Evolutionary conservation across 1,140 invertebrate species (phyloP).

Genomic region (Pseudomyrmex concolor): DNA sequence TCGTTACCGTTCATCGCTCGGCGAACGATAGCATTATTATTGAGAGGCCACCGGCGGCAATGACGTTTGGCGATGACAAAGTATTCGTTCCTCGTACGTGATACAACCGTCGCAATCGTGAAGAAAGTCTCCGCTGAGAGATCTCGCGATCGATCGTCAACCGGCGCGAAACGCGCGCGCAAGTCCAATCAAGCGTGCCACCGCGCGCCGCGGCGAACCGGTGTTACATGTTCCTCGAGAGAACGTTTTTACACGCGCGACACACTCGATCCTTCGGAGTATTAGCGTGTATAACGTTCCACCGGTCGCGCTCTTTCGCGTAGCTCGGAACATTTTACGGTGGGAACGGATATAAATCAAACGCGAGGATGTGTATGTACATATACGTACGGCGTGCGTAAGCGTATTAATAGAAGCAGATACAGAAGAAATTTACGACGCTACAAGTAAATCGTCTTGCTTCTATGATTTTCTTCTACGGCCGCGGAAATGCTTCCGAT

Average conservation of each 20-base stretch:
- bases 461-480: not conserved
- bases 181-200: constrained; percentile 53
- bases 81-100: constrained; percentile 5
- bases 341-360: constrained; percentile 36
- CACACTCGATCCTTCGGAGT: constrained; percentile 12
- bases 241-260: constrained; percentile 35
- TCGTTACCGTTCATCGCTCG: constrained; percentile 31
- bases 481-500: not conserved
- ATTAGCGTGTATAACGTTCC: constrained; percentile 46
- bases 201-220: constrained; percentile 35
- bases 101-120: constrained; percentile 4
- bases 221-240: constrained; percentile 49
- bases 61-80: constrained; percentile 42
- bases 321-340: constrained; percentile 21
- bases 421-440: constrained; percentile 42
- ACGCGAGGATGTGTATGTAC: not conserved
- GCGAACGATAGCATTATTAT: constrained; percentile 17
- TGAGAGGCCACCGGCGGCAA: constrained; percentile 26
- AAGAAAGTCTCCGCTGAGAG: not conserved
- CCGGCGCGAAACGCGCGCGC: constrained; percentile 21
- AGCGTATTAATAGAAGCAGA: constrained; percentile 20
- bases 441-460: not conserved
- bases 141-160: constrained; percentile 40
- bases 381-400: not conserved
- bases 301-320: not conserved